Evolutionary conservation across 2,888 invertebrate genomes (phyloP).

Genomic region (Ichneumoninae sp.): DNA sequence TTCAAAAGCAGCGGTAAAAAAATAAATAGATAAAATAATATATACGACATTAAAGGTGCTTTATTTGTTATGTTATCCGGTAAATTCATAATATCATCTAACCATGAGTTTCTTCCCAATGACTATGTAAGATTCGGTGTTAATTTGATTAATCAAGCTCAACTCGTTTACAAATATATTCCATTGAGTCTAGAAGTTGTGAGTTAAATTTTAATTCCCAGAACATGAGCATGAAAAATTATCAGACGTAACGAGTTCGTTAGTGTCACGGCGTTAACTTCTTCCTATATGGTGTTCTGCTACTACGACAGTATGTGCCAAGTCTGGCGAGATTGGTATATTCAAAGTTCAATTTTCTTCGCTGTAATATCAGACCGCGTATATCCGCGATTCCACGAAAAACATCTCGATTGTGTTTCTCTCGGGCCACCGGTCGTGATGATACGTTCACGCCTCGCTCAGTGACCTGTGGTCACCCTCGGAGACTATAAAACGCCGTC

Average conservation of each 20-base stretch:
- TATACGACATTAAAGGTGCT: neutral
- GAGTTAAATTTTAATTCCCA: constrained; percentile 6
- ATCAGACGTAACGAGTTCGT: constrained; percentile 13
- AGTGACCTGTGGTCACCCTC: constrained; percentile 56
- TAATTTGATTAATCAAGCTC: neutral
- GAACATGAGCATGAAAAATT: neutral
- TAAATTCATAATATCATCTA: neutral
- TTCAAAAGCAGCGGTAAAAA: too few relatives aligned
- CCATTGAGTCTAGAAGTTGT: neutral
- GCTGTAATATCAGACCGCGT: constrained; percentile 37
- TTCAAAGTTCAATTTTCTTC: constrained; percentile 54
- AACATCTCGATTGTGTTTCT: constrained; percentile 57
- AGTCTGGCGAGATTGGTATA: constrained; percentile 18
- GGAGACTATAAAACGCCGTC: constrained; percentile 57
- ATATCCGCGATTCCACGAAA: constrained; percentile 53
- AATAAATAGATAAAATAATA: too few relatives aligned
- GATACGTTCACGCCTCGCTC: constrained; percentile 47
- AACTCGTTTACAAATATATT: constrained; percentile 21
- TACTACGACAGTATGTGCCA: constrained; percentile 1
- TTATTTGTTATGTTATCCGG: neutral
- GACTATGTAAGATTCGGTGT: neutral
- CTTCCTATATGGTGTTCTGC: neutral
- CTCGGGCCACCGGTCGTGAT: constrained; percentile 7
- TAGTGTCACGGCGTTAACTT: neutral
- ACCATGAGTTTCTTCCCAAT: neutral